Base-by-base conservation (phyloP, 2,113 vertebrate species). In the Neomonachus schauinslandi region DNA sequence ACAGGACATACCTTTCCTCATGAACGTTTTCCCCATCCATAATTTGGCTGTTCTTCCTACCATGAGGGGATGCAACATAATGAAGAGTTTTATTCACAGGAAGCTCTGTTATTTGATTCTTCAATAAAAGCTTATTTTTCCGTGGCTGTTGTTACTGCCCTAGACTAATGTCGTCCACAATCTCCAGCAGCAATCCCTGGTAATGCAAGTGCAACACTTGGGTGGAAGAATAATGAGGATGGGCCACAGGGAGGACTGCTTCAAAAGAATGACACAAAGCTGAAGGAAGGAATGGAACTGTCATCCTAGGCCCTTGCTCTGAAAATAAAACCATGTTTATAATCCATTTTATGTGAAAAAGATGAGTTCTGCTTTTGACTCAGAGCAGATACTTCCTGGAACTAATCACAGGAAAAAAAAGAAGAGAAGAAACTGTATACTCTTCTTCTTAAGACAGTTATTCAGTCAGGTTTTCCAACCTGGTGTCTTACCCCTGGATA, bases 381-480 rank as follows among this genome's bases (percentile, higher is more conserved):
- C 33, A 16, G 33, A 65, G 67, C 55, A 88, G 71, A 69, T 57
- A 69, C 22, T 85, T 72, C 65, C 71, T 81, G 53, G 89, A 80
- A 95, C 65, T 90, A 90, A 85, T 92, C 57, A 92, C 7, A 92
- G 57, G 49, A 36, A 79, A 53, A 53, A 92, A 51, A 49, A 85
- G 13, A 79, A n/a, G 4, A 33, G 24, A 53, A 95, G 42, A 71
- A 85, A 96, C 16, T 16, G 61, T 63, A 82, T 55, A 67, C 26
- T 95, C 51, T 88, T 89, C 79, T 89, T 91, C 72, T 79, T 76
- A 93, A 76, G 57, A 89, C 21, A 90, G 49, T 22, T 88, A 96
- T 69, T 97, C 65, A 88, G 74, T 95, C 63, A 88, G 21, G 28
- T 22, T 95, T 94, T 77, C 53, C 36, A 95, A 90, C n/a, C 39